Percentiles rank a stretch among this genome's conserved stretches.
Evolutionary conservation across 2,888 invertebrate species (phyloP).

Genomic region (Myopa testacea): DNA sequence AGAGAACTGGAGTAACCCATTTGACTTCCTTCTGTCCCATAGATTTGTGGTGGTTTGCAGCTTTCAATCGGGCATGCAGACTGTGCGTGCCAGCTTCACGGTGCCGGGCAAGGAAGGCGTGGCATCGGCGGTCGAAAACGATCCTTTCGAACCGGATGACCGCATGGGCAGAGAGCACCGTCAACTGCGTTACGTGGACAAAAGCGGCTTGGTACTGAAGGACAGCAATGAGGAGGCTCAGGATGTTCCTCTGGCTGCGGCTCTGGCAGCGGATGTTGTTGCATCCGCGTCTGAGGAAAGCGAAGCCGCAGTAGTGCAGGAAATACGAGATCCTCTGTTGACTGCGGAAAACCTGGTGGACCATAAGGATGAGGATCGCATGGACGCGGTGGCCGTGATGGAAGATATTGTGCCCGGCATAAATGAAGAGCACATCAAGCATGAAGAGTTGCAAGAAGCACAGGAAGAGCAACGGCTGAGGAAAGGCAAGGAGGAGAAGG

Average conservation of each 20-base stretch:
- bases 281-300: slow-evolving; percentile 43
- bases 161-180: slow-evolving; percentile 62
- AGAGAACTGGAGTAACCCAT: not conserved
- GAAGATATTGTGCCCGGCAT: slow-evolving; percentile 55
- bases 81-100: slow-evolving; percentile 82
- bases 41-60: slow-evolving; percentile 85
- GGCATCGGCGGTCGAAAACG: slow-evolving; percentile 59
- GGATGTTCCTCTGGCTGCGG: not conserved
- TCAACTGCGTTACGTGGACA: slow-evolving; percentile 65
- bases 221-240: slow-evolving; percentile 46
- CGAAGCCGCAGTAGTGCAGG: slow-evolving; percentile 45
- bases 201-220: slow-evolving; percentile 63
- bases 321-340: slow-evolving; percentile 44
- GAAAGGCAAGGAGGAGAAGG: slow-evolving; percentile 26
- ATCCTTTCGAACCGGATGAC: slow-evolving; percentile 61
- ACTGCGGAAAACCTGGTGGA: not conserved
- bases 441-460: slow-evolving; percentile 39
- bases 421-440: slow-evolving; percentile 55
- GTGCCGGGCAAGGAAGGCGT: slow-evolving; percentile 74
- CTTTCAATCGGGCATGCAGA: slow-evolving; percentile 84
- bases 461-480: not conserved
- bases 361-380: slow-evolving; percentile 1
- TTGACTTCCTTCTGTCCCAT: not conserved
- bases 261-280: not conserved
- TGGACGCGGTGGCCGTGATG: slow-evolving; percentile 50